Percentiles rank a stretch among this genome's conserved stretches.
Evolutionary conservation across 2,797 vertebrate species (phyloP).

Genomic region (Ceyx erithaca): DNA sequence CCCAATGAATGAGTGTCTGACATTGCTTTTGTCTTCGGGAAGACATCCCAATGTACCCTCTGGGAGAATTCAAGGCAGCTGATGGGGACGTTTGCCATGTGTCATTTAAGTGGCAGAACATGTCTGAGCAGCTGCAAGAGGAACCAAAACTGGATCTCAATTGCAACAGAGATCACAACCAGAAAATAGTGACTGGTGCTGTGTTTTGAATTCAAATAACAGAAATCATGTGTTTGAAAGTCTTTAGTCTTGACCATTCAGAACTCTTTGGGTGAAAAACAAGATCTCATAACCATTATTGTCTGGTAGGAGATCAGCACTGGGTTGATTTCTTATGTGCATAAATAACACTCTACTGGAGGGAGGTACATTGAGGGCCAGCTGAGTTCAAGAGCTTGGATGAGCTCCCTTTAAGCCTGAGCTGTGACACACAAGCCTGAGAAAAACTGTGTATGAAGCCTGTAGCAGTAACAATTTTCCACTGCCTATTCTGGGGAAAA

Average conservation of each 20-base stretch:
- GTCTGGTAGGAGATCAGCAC: background rate
- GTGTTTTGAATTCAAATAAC: background rate
- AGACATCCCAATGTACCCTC: background rate
- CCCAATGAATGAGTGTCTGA: background rate
- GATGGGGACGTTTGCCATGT: background rate
- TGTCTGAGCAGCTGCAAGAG: background rate
- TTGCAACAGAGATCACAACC: background rate
- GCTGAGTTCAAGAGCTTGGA: background rate
- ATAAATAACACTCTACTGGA: background rate
- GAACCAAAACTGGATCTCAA: slow-evolving; percentile 1
- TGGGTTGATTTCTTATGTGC: background rate
- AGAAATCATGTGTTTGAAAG: background rate
- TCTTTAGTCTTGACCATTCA: background rate
- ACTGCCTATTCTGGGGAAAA: background rate
- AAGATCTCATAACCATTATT: background rate
- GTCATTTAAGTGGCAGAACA: background rate
- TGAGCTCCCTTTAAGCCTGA: background rate
- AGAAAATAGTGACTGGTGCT: background rate
- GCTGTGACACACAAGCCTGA: background rate
- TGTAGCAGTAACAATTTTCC: background rate
- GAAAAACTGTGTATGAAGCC: background rate
- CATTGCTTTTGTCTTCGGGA: fast-evolving
- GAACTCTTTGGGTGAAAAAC: background rate
- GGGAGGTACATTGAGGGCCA: background rate
- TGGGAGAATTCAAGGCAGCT: background rate